Evolutionary conservation across 2,797 vertebrate genomes (phyloP), one percentile per base, ranked within the genome.

Genomic region (Tympanoctomys barrerae): DNA sequence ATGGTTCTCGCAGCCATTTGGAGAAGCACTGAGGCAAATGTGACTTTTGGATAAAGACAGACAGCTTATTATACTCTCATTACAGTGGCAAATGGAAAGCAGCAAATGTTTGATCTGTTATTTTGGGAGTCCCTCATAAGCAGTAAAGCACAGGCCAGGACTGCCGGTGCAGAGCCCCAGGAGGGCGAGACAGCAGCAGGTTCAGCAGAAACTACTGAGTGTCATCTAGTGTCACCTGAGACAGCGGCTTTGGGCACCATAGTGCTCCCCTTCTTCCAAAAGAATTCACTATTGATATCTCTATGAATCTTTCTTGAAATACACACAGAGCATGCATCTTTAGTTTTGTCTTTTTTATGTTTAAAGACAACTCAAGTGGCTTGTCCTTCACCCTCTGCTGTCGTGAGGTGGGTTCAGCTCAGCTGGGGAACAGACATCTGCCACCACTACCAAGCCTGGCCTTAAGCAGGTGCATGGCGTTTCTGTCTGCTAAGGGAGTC

Each of bases 31-130:
- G 92, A 90, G 49, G 71, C 89, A 97, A 95, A 94, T 59, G 62
- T 28, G 81, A 91, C 92, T 95, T 95, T 86, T 52, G 31, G 71
- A 85, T 70, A 90, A 71, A 94, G 95, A 96, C 64, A 88, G 94
- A 94, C 61, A 95, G 85, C 71, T 94, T 31, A 88, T 89, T 83
- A 91, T 92, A 82, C 89, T 71, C 91, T 90, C 68, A 49, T 71
- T 77, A 87, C 39, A 78, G 46, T 33, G 61, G 73, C 84, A 96
- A 80, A 96, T 39, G 39, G 22, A 93, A 95, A 94, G 70, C 16
- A 95, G 91, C 91, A 95, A 94, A 94, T 57, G 70, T 31, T 59
- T 13, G 24, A 62, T 91, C 93, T 94, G 86, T 82, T 87, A 21
- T 94, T 92, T 84, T 82, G 46, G 57, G 52, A 93, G 49, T 87